These are phyloP conservation scores for Elanoides forficatus DNA, from an alignment of 2,113 vertebrate species.

Conservation along the genomic window DNA sequence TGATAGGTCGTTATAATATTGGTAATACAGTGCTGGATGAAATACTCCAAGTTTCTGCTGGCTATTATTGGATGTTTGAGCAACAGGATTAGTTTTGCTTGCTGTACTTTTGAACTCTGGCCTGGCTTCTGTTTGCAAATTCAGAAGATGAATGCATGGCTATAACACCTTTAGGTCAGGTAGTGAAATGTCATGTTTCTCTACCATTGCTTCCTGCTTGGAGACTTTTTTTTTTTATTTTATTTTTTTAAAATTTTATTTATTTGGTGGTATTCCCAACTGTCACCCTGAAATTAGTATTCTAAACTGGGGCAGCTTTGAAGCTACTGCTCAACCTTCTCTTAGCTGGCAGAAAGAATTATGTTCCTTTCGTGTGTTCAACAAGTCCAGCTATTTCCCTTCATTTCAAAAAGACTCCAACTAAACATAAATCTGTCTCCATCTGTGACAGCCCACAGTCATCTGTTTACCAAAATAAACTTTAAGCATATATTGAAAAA, in stretches of 20 bases:
- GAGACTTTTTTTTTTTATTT: not conserved
- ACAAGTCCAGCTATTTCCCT: conserved; percentile 66
- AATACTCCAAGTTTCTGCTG: not conserved
- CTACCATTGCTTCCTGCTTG: not conserved
- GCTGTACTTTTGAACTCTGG: not conserved
- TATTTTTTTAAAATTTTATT: not conserved
- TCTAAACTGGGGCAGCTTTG: conserved; percentile 9
- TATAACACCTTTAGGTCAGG: not conserved
- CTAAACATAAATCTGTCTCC: conserved; percentile 73
- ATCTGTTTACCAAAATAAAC: conserved; percentile 83
- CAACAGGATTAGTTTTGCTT: not conserved
- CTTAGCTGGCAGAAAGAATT: conserved; percentile 56
- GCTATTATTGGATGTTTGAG: not conserved
- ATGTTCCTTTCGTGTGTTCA: conserved; percentile 39
- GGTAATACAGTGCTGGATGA: not conserved
- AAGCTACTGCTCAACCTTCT: not conserved
- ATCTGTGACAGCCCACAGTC: conserved; percentile 72
- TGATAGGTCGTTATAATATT: not conserved
- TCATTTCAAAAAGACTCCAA: conserved; percentile 64
- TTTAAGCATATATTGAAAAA: conserved; percentile 79
- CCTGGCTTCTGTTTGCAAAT: not conserved
- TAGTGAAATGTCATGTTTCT: not conserved
- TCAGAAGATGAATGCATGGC: not conserved
- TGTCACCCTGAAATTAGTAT: not conserved
- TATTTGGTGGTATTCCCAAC: not conserved